Conservation (phyloP, 1,140 invertebrate genomes). For the Danaus plexippus region DNA sequence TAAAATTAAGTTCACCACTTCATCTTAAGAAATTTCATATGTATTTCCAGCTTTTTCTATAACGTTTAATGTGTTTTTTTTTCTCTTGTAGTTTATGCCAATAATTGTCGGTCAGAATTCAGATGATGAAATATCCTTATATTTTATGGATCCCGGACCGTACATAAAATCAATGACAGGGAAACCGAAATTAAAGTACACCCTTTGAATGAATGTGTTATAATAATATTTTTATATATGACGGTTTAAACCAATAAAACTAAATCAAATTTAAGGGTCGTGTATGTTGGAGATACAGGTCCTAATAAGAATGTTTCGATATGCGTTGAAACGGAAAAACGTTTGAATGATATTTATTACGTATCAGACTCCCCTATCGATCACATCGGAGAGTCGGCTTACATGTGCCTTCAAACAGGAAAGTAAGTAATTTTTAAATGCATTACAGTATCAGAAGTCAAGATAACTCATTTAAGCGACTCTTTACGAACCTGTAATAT, state of each 20-base stretch:
- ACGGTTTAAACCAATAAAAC: neutral
- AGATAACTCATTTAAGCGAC: too few relatives aligned
- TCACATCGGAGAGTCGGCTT: constrained; percentile 57
- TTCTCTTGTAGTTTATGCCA: constrained; percentile 52
- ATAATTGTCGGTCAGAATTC: constrained; percentile 58
- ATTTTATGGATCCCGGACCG: constrained; percentile 54
- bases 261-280: constrained; percentile 36
- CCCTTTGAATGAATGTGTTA: neutral
- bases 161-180: constrained; percentile 55
- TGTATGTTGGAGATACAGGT: constrained; percentile 51
- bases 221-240: too few relatives aligned
- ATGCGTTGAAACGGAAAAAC: constrained; percentile 48
- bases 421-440: constrained; percentile 30
- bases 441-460: too few relatives aligned
- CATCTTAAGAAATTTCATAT: neutral
- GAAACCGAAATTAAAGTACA: constrained; percentile 59
- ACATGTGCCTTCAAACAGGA: constrained; percentile 54
- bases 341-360: constrained; percentile 52
- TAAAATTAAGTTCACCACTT: too few relatives aligned
- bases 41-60: constrained; percentile 3
- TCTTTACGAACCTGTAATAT: too few relatives aligned
- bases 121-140: constrained; percentile 46
- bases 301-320: constrained; percentile 57
- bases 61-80: neutral
- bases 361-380: constrained; percentile 51